Conservation (phyloP, 2,888 invertebrate species). For the Diplolepis rosae region DNA sequence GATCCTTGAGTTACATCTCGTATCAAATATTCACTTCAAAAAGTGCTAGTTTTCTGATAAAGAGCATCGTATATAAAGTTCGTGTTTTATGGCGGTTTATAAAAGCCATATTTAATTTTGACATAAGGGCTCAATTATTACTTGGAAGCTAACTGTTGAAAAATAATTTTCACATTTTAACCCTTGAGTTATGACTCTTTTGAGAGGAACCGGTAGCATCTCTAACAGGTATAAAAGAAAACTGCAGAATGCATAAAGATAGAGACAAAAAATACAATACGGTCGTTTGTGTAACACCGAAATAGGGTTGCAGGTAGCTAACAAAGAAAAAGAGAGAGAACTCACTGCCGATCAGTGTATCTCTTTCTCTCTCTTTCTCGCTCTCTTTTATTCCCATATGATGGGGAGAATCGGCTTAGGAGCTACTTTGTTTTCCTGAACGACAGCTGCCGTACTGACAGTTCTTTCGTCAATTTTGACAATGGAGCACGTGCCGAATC, state of each 20-base stretch:
- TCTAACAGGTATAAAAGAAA: not conserved
- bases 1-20: not conserved
- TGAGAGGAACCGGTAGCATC: slow-evolving; percentile 11
- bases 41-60: no score
- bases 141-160: not conserved
- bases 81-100: no score
- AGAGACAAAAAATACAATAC: slow-evolving; percentile 12
- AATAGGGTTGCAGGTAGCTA: slow-evolving; percentile 18
- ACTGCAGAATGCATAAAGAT: not conserved
- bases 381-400: not conserved
- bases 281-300: slow-evolving; percentile 31
- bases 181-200: slow-evolving; percentile 31
- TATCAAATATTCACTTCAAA: no score
- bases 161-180: slow-evolving; percentile 22
- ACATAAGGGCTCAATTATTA: slow-evolving; percentile 10
- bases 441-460: slow-evolving; percentile 23
- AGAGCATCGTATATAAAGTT: no score
- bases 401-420: slow-evolving; percentile 22
- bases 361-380: no score
- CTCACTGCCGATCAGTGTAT: slow-evolving; percentile 21
- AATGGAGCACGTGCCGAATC: slow-evolving; percentile 30
- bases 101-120: no score
- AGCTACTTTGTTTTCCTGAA: slow-evolving; percentile 30
- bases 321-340: slow-evolving; percentile 35
- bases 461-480: slow-evolving; percentile 27